Conservation (phyloP, 2,113 vertebrate genomes). For the Rhinopomastus cyanomelas region DNA sequence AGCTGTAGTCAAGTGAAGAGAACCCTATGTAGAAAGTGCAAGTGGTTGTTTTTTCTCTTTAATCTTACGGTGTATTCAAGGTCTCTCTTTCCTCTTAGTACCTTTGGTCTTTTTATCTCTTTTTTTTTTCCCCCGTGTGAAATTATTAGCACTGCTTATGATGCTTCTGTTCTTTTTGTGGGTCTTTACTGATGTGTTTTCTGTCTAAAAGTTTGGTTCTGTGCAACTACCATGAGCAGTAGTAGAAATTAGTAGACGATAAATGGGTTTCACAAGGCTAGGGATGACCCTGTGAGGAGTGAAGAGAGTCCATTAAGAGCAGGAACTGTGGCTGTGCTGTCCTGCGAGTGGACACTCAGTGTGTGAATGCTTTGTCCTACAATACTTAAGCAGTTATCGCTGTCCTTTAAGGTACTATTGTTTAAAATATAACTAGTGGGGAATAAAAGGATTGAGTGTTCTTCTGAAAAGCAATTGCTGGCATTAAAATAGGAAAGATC, state of each 20-base stretch:
- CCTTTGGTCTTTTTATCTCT: background rate
- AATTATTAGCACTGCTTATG: background rate
- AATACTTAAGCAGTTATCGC: conserved; percentile 32
- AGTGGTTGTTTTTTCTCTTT: background rate
- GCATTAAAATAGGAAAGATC: conserved; percentile 52
- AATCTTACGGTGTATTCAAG: background rate
- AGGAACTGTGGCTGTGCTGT: background rate
- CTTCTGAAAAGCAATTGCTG: conserved; percentile 45
- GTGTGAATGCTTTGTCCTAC: conserved; percentile 34
- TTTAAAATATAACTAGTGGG: conserved; percentile 21
- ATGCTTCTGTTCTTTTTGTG: background rate
- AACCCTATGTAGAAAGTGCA: background rate
- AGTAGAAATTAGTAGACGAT: conserved; percentile 33
- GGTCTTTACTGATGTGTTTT: background rate
- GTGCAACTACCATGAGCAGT: background rate
- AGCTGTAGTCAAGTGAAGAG: background rate
- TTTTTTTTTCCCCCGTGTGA: background rate
- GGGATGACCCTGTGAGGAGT: background rate
- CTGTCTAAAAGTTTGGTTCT: background rate
- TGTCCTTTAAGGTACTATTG: conserved; percentile 47
- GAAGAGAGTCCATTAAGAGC: conserved; percentile 27
- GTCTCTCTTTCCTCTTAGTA: background rate
- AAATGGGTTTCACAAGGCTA: background rate
- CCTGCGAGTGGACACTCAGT: background rate
- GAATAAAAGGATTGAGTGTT: conserved; percentile 17